Evolutionary conservation across 2,888 invertebrate species (phyloP).

Genomic region (Acronicta leporina): DNA sequence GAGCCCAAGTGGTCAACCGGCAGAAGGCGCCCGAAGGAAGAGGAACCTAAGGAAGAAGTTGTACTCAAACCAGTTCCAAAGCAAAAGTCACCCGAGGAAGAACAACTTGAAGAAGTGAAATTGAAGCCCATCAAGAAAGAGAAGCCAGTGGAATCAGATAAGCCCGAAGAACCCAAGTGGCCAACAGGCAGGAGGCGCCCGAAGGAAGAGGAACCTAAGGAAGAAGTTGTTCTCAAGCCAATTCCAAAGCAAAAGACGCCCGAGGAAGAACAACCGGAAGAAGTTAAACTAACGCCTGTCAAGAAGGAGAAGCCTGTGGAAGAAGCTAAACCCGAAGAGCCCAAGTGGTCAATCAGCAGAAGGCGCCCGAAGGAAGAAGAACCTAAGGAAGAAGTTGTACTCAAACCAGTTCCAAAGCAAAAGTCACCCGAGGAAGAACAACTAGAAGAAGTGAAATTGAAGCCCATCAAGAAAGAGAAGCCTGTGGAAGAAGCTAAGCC

Average conservation of each 20-base stretch:
- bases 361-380: neutral
- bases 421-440: neutral
- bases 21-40: neutral
- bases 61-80: neutral
- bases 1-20: neutral
- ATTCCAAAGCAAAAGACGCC: neutral
- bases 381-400: neutral
- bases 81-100: neutral
- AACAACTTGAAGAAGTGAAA: neutral
- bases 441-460: neutral
- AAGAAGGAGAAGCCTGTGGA: constrained; percentile 1
- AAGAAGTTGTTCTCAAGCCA: neutral
- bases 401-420: neutral
- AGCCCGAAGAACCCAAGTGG: neutral
- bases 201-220: neutral
- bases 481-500: constrained; percentile 2
- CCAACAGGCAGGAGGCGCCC: neutral
- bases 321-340: neutral
- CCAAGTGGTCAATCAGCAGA: neutral
- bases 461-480: neutral
- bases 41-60: neutral
- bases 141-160: neutral
- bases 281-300: neutral
- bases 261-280: neutral
- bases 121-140: neutral